Percentiles rank a stretch among this genome's conserved stretches.
These are phyloP conservation scores for Petaurus breviceps DNA, from an alignment of 2,113 vertebrate species.

Conservation along the genomic window DNA sequence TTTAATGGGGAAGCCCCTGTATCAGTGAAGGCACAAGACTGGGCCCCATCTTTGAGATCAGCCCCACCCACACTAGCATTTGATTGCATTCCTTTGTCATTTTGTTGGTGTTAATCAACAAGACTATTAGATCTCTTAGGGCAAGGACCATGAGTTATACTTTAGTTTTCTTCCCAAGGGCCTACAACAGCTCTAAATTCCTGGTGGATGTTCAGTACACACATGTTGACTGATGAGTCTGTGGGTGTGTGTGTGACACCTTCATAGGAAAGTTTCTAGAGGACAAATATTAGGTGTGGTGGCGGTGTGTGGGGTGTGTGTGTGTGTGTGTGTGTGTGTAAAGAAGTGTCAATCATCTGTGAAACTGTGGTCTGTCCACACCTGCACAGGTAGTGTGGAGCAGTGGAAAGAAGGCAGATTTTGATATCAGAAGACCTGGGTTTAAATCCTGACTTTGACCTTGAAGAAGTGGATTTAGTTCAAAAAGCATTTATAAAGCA, in stretches of 20 bases:
- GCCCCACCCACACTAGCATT: not conserved
- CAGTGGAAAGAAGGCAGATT: not conserved
- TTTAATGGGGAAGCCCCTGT: not conserved
- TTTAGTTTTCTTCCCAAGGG: not conserved
- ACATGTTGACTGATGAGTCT: not conserved
- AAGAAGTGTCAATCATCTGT: not conserved
- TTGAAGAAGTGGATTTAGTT: not conserved
- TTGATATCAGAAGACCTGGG: too few relatives aligned
- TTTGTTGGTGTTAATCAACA: not conserved
- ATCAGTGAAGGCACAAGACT: not conserved
- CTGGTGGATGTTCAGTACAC: not conserved
- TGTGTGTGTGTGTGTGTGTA: not conserved
- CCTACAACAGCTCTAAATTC: not conserved
- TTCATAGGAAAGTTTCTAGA: not conserved
- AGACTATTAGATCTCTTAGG: not conserved
- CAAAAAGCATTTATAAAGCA: not conserved
- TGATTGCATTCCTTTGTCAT: not conserved
- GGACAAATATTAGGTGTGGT: not conserved
- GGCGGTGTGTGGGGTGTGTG: too few relatives aligned
- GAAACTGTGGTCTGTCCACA: not conserved
- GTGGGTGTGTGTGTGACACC: accelerated
- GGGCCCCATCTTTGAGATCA: not conserved
- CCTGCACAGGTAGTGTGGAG: not conserved
- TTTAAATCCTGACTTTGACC: not conserved
- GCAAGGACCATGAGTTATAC: not conserved